Conservation (phyloP, 2,888 invertebrate species). For the Trissoscelio sp. region DNA sequence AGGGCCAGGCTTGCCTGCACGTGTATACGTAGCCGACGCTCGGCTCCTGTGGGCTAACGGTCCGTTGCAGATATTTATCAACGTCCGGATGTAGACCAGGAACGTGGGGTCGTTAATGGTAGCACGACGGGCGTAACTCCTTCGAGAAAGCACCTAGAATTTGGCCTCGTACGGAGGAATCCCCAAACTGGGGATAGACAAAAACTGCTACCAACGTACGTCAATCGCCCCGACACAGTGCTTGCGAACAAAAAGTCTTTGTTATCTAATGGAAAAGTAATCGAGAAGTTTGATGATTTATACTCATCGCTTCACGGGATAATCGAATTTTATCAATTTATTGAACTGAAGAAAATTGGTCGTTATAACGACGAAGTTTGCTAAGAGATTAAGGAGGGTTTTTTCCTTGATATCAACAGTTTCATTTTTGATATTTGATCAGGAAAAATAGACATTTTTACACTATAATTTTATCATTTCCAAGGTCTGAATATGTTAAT, state of each 20-base stretch:
- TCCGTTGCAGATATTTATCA: constrained; percentile 71
- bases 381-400: constrained; percentile 35
- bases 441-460: no score
- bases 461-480: no score
- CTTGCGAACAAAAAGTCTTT: constrained; percentile 62
- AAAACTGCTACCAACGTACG: constrained; percentile 53
- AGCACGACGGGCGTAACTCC: constrained; percentile 67
- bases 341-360: constrained; percentile 40
- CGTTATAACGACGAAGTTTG: constrained; percentile 46
- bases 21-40: constrained; percentile 56
- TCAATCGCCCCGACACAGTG: constrained; percentile 49
- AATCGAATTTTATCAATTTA: constrained; percentile 65
- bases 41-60: constrained; percentile 69
- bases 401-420: neutral
- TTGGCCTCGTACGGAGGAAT: constrained; percentile 50
- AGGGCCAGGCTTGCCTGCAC: constrained; percentile 63
- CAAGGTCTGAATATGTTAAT: no score
- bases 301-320: constrained; percentile 21
- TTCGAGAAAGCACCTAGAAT: constrained; percentile 67
- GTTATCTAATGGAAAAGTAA: constrained; percentile 66
- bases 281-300: constrained; percentile 58
- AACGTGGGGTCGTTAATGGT: constrained; percentile 68
- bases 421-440: constrained; percentile 12
- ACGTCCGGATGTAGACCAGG: constrained; percentile 69
- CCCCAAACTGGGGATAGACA: constrained; percentile 49